Evolutionary conservation across 2,888 invertebrate species (phyloP).

Genomic region (Quadroppia sp.): DNA sequence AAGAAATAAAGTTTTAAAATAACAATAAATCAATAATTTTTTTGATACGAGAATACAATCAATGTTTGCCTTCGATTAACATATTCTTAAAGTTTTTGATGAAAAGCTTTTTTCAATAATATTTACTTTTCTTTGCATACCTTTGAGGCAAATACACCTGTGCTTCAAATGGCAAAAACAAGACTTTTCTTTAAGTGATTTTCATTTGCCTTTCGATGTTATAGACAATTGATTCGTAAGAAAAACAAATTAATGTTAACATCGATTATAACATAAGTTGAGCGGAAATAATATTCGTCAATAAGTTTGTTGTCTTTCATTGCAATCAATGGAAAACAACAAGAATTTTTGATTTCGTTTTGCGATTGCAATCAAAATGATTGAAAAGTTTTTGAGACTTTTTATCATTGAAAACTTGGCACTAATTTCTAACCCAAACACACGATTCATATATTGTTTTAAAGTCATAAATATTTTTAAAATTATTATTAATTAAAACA

Average conservation of each 20-base stretch:
- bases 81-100: not conserved
- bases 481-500: not conserved
- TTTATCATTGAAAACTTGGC: constrained; percentile 2
- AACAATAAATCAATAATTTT: constrained; percentile 6
- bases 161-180: too few species aligned
- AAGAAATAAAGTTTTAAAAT: not conserved
- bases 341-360: too few species aligned
- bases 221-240: not conserved
- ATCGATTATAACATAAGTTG: too few species aligned
- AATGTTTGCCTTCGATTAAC: constrained; percentile 10
- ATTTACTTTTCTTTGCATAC: not conserved
- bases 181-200: not conserved
- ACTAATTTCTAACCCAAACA: not conserved
- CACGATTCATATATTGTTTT: not conserved
- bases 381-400: not conserved
- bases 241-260: too few species aligned
- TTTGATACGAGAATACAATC: not conserved
- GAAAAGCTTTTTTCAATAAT: not conserved
- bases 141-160: not conserved
- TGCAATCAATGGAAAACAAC: too few species aligned
- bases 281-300: too few species aligned
- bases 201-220: not conserved
- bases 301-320: too few species aligned
- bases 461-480: not conserved
- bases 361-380: too few species aligned